These are phyloP conservation scores for Drosophila suboccidentalis DNA, from an alignment of 2,888 invertebrate genomes.

Conservation along the genomic window DNA sequence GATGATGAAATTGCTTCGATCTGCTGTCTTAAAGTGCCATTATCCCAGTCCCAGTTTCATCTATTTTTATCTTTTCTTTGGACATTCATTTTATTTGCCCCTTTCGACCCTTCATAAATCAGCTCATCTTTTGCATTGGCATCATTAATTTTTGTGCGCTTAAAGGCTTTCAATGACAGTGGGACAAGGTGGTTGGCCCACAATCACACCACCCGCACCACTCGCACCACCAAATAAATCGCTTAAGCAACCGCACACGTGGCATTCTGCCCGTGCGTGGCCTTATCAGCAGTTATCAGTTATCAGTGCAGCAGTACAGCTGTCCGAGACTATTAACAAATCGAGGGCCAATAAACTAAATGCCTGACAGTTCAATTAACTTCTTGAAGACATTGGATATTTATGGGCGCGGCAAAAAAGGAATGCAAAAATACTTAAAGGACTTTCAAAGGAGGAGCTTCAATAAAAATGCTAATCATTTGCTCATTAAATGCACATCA, in stretches of 20 bases:
- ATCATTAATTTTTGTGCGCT: constrained; percentile 52
- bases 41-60: neutral
- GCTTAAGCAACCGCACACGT: constrained; percentile 29
- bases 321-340: constrained; percentile 37
- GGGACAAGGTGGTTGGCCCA: constrained; percentile 24
- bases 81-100: neutral
- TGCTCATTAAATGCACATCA: constrained; percentile 79
- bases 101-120: constrained; percentile 47
- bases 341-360: constrained; percentile 40
- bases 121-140: constrained; percentile 29
- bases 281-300: constrained; percentile 36
- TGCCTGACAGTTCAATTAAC: constrained; percentile 57
- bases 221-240: constrained; percentile 14
- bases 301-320: constrained; percentile 18
- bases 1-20: neutral
- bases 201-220: constrained; percentile 1
- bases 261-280: constrained; percentile 1
- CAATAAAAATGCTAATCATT: constrained; percentile 67
- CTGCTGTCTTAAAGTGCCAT: neutral
- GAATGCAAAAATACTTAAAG: constrained; percentile 47
- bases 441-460: constrained; percentile 20
- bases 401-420: constrained; percentile 18
- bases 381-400: constrained; percentile 14
- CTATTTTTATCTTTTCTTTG: constrained; percentile 19
- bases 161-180: constrained; percentile 31